Evolutionary conservation across 1,140 invertebrate genomes (phyloP), one percentile per base, ranked within the genome.

Genomic region (Diorhabda sublineata): DNA sequence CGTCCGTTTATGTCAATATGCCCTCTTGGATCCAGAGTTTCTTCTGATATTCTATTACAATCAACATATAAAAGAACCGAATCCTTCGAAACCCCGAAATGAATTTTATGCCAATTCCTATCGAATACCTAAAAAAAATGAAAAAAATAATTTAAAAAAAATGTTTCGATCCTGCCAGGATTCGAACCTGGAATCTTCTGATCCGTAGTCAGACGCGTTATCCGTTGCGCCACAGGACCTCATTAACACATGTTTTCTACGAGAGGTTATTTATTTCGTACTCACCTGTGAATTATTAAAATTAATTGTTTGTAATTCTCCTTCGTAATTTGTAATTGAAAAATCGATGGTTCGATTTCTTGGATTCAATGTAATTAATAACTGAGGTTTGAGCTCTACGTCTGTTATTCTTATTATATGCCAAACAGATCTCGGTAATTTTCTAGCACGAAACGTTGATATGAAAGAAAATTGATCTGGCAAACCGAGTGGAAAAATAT

Each of bases 91-190:
- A 93, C 85, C 3, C 90, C 89, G 67, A 93, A 85, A 76, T 93
- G 90, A 4, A 94, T 82, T 82, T 94, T 94, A 76, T 94, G 92
- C 92, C 92, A 94, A 59, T 88, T 85, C 64, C 85, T 85, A 73
- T 89, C 86, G 77, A 93, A 92, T n/a, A 92, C 81, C 89, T 91
- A 79, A 5, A 83, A 83, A 69, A 64, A 61, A 74, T 69, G 73
- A 64, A 81, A 81, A 80, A 79, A 78, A 69, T 69, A 1, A 52
- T 8, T 2, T 8, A 52, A 52, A 52, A 52, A 80, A 79, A 78
- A 70, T 69, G 72, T 70, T 0, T 0, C 84, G 84, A 86, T 83
- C 85, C 82, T 85, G 85, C 85, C 85, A 86, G 85, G 85, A 87
- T 87, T 87, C 85, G 86, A 87, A 87, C 86, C 86, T 87, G 86